Percentiles rank a stretch among this genome's conserved stretches.
phyloP scores from a whole-genome alignment of 2,888 invertebrate species.

The Epinotia bilunana region DNA sequence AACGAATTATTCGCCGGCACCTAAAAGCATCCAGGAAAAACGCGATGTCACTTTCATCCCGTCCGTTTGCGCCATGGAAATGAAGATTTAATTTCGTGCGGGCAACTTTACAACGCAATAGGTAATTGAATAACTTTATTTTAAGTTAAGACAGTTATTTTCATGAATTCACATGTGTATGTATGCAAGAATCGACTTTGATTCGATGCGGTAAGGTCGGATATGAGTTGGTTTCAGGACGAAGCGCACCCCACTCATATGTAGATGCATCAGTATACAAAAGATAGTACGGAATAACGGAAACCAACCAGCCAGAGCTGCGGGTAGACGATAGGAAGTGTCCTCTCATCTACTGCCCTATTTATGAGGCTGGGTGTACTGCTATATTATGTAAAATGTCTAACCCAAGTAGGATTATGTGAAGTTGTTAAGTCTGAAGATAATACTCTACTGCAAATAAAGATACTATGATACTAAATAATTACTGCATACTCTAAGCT shows the following conservation, averaged over 20 bases:
- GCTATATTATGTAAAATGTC: slow-evolving; percentile 49
- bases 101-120: slow-evolving; percentile 31
- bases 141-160: slow-evolving; percentile 30
- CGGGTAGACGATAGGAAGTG: slow-evolving; percentile 65
- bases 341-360: slow-evolving; percentile 72
- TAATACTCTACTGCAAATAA: too few species aligned
- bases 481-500: not conserved
- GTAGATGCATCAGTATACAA: slow-evolving; percentile 40
- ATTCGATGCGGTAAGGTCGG: not conserved
- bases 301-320: slow-evolving; percentile 61
- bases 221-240: not conserved
- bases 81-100: slow-evolving; percentile 46
- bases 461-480: not conserved
- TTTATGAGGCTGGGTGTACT: slow-evolving; percentile 62
- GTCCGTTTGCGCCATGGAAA: slow-evolving; percentile 49
- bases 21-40: slow-evolving; percentile 52
- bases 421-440: slow-evolving; percentile 1
- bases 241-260: not conserved
- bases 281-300: slow-evolving; percentile 53
- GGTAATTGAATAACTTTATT: slow-evolving; percentile 40
- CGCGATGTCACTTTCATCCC: slow-evolving; percentile 49
- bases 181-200: slow-evolving; percentile 6
- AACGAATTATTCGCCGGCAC: slow-evolving; percentile 55
- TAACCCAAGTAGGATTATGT: slow-evolving; percentile 49
- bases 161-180: slow-evolving; percentile 11